Percentiles rank a stretch among this genome's conserved stretches.
Evolutionary conservation across 2,888 invertebrate species (phyloP).

Genomic region (Odontocolon sp.): DNA sequence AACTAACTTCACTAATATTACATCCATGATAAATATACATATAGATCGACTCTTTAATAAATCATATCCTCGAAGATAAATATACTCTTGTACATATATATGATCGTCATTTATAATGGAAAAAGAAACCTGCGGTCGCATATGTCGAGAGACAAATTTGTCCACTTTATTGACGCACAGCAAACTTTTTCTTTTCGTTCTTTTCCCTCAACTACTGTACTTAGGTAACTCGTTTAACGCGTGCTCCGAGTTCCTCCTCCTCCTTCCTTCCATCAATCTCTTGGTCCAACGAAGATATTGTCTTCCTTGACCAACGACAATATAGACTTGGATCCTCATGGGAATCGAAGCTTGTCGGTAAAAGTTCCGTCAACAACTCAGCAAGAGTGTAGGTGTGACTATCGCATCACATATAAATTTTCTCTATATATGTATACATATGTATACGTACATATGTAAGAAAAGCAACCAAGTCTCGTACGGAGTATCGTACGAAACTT

Average conservation of each 20-base stretch:
- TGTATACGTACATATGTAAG: background rate
- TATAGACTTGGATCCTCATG: slow-evolving; percentile 2
- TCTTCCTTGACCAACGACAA: slow-evolving; percentile 4
- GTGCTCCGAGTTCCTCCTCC: too few relatives aligned
- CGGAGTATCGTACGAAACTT: slow-evolving; percentile 46
- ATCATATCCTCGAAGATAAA: too few relatives aligned
- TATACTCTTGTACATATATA: too few relatives aligned
- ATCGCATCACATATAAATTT: background rate
- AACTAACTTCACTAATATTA: too few relatives aligned
- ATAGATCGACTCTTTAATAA: too few relatives aligned
- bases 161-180: slow-evolving; percentile 3
- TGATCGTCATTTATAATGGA: background rate
- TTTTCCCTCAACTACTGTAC: background rate
- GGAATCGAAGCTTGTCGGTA: background rate
- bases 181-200: slow-evolving; percentile 12
- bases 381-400: background rate
- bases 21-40: too few relatives aligned
- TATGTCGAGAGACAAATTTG: background rate
- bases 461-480: background rate
- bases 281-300: background rate
- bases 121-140: background rate
- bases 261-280: background rate
- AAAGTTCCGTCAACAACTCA: background rate
- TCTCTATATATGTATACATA: background rate
- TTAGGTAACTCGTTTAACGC: slow-evolving; percentile 1